These are phyloP conservation scores for Pao palembangensis DNA, from an alignment of 2,113 vertebrate genomes.

Conservation along the genomic window DNA sequence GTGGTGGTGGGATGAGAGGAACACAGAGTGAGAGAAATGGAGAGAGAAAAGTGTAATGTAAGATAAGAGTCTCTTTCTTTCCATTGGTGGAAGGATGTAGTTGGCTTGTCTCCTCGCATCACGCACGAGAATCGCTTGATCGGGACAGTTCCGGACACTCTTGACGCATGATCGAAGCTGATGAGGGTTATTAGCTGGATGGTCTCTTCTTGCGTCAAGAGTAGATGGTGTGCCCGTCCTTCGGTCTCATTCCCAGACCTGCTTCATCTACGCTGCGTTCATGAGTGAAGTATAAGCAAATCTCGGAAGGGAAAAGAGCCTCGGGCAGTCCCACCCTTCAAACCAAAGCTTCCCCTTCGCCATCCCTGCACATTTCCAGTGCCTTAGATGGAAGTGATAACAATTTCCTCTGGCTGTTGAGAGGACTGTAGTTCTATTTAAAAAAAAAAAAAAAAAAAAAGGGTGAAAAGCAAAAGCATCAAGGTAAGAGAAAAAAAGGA, in stretches of 20 bases:
- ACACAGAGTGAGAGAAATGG: constrained; percentile 39
- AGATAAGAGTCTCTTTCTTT: constrained; percentile 37
- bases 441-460: background rate
- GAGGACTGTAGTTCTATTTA: constrained; percentile 27
- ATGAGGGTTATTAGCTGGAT: constrained; percentile 59
- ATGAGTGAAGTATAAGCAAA: constrained; percentile 34
- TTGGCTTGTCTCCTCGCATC: constrained; percentile 53
- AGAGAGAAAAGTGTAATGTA: constrained; percentile 53
- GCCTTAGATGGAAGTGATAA: constrained; percentile 59
- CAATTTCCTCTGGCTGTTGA: constrained; percentile 51
- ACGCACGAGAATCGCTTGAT: constrained; percentile 33
- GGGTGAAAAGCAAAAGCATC: constrained; percentile 26
- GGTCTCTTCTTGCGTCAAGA: constrained; percentile 44
- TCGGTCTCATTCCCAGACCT: constrained; percentile 55
- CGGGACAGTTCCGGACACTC: constrained; percentile 30
- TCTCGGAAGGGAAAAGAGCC: constrained; percentile 56
- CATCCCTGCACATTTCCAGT: constrained; percentile 50
- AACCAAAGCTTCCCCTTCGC: constrained; percentile 21
- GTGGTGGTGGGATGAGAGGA: constrained; percentile 52
- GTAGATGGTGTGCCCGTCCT: constrained; percentile 46
- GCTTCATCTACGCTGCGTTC: constrained; percentile 46
- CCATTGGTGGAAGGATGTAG: constrained; percentile 16
- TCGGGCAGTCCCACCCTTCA: constrained; percentile 33
- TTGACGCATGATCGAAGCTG: constrained; percentile 48
- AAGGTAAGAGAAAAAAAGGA: constrained; percentile 11